Conservation (phyloP, 2,888 invertebrate species). For the Bruchidius siliquastri region DNA sequence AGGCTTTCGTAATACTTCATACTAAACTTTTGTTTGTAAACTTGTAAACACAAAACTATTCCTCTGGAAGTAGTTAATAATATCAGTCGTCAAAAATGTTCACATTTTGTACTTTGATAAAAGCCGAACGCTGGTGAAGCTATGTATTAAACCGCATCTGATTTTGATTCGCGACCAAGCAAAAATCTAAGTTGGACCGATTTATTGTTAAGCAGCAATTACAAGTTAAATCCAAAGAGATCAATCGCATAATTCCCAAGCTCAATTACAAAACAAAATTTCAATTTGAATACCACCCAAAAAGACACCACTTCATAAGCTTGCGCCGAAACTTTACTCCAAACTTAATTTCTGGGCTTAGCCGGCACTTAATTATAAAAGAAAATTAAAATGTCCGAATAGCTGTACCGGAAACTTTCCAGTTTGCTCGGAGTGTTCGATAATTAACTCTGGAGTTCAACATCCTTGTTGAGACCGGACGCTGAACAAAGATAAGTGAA, state of each 20-base stretch:
- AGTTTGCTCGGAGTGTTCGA: neutral
- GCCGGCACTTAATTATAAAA: constrained; percentile 12
- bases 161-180: too few relatives aligned
- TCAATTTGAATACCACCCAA: neutral
- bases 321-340: neutral
- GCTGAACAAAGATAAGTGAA: neutral
- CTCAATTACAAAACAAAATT: neutral
- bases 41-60: too few relatives aligned
- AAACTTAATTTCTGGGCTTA: neutral
- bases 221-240: neutral
- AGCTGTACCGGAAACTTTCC: constrained; percentile 3
- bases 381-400: constrained; percentile 16
- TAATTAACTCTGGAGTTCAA: neutral
- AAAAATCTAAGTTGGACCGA: too few relatives aligned
- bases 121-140: too few relatives aligned
- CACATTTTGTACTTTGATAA: too few relatives aligned
- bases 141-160: too few relatives aligned
- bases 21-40: too few relatives aligned
- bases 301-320: neutral
- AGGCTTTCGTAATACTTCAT: too few relatives aligned
- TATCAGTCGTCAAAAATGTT: too few relatives aligned
- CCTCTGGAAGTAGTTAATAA: too few relatives aligned
- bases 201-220: neutral
- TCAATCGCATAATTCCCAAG: neutral
- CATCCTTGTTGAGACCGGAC: neutral